Conservation (phyloP, 2,113 vertebrate species). For the Nymphicus hollandicus region DNA sequence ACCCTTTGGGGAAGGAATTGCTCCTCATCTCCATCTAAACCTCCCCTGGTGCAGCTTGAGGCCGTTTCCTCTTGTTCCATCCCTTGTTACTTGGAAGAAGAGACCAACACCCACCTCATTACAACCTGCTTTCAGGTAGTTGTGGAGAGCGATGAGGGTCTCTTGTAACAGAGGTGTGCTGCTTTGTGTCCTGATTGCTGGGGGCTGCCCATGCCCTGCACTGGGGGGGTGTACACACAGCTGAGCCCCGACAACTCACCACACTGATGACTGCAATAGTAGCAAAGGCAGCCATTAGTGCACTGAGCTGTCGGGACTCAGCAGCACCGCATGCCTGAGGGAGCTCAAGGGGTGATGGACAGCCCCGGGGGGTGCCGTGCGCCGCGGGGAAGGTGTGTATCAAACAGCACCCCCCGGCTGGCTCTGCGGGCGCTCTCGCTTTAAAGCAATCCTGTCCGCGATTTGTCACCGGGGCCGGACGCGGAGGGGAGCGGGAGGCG, state of each 20-base stretch:
- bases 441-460: conserved; percentile 8
- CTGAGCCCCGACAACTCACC: not conserved
- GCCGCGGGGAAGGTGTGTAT: not conserved
- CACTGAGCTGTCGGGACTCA: not conserved
- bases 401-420: too few relatives aligned
- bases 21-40: too few relatives aligned
- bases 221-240: fast-evolving
- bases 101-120: too few relatives aligned
- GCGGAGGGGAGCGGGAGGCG: not conserved
- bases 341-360: not conserved
- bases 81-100: too few relatives aligned
- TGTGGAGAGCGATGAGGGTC: too few relatives aligned
- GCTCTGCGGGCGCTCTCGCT: not conserved
- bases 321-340: not conserved
- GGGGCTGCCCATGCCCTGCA: not conserved
- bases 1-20: too few relatives aligned
- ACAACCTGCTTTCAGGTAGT: too few relatives aligned
- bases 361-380: not conserved
- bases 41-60: too few relatives aligned
- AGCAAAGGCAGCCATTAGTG: not conserved
- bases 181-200: not conserved
- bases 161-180: not conserved
- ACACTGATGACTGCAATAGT: not conserved
- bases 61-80: too few relatives aligned
- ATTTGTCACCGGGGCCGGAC: not conserved